Base-by-base conservation (phyloP, 2,888 invertebrate genomes). In the Exephanes ischioxanthus region DNA sequence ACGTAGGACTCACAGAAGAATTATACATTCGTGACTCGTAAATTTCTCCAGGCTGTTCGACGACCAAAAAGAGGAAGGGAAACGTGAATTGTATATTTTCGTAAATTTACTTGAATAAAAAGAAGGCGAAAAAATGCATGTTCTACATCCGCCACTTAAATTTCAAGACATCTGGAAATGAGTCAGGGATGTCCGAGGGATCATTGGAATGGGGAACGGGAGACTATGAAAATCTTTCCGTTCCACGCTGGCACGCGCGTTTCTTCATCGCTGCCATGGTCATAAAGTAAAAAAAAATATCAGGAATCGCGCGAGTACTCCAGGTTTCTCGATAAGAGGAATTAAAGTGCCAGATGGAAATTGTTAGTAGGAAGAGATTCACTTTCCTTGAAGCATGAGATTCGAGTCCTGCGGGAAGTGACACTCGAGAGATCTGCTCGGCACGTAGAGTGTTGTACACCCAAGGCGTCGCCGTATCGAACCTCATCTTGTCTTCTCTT, bases 261-360 rank as follows among this genome's bases (percentile, higher is more conserved):
- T 78, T 79, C 70, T 33, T 79, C n/a, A 51, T 55, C 55, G 53
- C 41, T n/a, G 22, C 22, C 33, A 63, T 37, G 37, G 14, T n/a
- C 16, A 58, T 48, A 45, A 4, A 63, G 14, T 22, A 68, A 67
- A 73, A 77, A 68, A 76, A 63, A 22, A 30, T 75, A 83, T 77
- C 61, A 53, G 53, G 30, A 83, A 73, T 75, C 33, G 45, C 30
- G 22, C 6, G 30, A 41, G 73, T 55, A 70, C 63, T 19, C 37
- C 22, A 58, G 45, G 53, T 51, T 22, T 71, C 6, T 22, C 45
- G 84, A 85, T 82, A 81, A 82, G n/a, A 63, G 37, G 19, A 51
- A 75, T 53, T 16, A 67, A 77, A 72, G 16, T 37, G 79, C 87
- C 83, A 87, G 80, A 87, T 87, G 87, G 87, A 71, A 81, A 83